Evolutionary conservation across 2,797 vertebrate species (phyloP).

Genomic region (Enteromius unitaeniatus): DNA sequence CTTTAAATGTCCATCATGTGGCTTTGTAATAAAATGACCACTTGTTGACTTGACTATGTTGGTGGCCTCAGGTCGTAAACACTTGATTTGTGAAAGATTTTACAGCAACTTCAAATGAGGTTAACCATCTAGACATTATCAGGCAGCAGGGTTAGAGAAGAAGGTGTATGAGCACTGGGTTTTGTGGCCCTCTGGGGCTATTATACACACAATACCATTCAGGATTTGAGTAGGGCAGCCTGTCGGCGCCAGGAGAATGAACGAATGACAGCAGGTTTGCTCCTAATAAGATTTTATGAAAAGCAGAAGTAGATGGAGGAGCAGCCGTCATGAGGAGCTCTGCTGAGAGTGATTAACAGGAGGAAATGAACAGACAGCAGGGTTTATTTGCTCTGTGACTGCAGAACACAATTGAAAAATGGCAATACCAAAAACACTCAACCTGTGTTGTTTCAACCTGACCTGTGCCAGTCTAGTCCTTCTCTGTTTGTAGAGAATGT

Average conservation of each 20-base stretch:
- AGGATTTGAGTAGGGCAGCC: neutral
- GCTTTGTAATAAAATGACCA: neutral
- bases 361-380: neutral
- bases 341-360: slow-evolving; percentile 9
- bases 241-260: neutral
- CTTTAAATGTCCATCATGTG: neutral
- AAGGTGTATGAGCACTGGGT: neutral
- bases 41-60: neutral
- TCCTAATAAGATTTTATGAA: slow-evolving; percentile 16
- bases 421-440: neutral
- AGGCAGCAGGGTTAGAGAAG: neutral
- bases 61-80: neutral
- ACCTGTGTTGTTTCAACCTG: neutral
- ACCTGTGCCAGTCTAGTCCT: neutral
- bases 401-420: slow-evolving; percentile 19
- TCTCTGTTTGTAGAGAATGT: neutral
- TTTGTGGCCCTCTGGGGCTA: neutral
- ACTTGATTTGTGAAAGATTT: neutral
- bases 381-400: neutral
- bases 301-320: neutral
- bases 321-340: slow-evolving; percentile 13
- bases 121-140: neutral
- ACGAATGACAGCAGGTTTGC: neutral
- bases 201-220: neutral
- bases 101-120: neutral